Evolutionary conservation across 37 sponge, comb jelly and placozoan species (phyloP).

Genomic region (Halichondria panicea): DNA sequence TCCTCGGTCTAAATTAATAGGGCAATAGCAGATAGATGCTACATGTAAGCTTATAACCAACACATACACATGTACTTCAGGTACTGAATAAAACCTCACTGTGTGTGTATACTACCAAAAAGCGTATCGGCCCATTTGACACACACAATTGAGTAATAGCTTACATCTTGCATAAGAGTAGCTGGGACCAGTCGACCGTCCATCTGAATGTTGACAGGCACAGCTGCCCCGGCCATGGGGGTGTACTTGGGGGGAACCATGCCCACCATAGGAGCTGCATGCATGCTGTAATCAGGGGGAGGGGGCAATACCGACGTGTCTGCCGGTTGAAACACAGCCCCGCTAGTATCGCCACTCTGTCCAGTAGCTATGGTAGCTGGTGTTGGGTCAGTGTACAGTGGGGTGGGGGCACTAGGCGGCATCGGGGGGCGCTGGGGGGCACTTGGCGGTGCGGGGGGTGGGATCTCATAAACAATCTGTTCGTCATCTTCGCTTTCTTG

Average conservation of each 20-base stretch:
- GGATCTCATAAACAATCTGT: background rate
- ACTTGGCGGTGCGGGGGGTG: background rate
- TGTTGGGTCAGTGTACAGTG: background rate
- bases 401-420: background rate
- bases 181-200: conserved; percentile 31
- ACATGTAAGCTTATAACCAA: too few species aligned
- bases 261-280: background rate
- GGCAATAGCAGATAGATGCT: background rate
- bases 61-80: background rate
- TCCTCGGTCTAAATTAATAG: background rate
- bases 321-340: too few species aligned
- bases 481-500: conserved; percentile 23
- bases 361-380: conserved; percentile 5
- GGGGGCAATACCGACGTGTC: too few species aligned
- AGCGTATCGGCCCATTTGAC: background rate
- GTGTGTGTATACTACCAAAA: background rate
- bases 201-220: conserved; percentile 27
- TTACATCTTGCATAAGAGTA: conserved; percentile 45
- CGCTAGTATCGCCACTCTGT: background rate
- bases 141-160: background rate
- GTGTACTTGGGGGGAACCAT: background rate
- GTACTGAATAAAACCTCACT: background rate
- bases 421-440: background rate
- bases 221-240: background rate
- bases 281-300: conserved; percentile 11